These are phyloP conservation scores for Crossaster papposus DNA, from an alignment of 53 echinoderm and acorn worm species.

Conservation along the genomic window DNA sequence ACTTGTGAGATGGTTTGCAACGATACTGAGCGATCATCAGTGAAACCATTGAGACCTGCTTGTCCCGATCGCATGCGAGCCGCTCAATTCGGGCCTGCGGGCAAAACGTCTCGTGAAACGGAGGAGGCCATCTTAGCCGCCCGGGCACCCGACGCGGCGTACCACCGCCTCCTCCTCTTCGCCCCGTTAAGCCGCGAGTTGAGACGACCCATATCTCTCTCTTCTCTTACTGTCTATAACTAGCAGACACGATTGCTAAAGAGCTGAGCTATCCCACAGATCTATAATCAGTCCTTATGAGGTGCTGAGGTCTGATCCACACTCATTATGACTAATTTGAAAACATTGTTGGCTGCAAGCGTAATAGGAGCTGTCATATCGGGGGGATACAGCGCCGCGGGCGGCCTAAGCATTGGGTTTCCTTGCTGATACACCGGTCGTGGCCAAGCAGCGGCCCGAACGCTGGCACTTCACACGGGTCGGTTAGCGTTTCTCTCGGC, in stretches of 20 bases:
- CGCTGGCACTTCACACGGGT: slow-evolving; percentile 61
- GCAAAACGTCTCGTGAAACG: slow-evolving; percentile 60
- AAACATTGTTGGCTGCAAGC: slow-evolving; percentile 62
- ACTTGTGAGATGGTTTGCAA: slow-evolving; percentile 55
- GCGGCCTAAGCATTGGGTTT: slow-evolving; percentile 45
- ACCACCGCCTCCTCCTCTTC: slow-evolving; percentile 38
- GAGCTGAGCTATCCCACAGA: slow-evolving; percentile 53
- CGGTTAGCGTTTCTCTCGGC: slow-evolving; percentile 53
- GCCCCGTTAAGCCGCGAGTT: slow-evolving; percentile 52
- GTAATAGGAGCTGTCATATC: slow-evolving; percentile 67
- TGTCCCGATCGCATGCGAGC: slow-evolving; percentile 51
- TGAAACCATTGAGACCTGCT: slow-evolving; percentile 56
- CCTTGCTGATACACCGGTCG: slow-evolving; percentile 50
- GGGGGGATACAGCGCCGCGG: slow-evolving; percentile 52
- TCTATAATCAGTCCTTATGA: slow-evolving; percentile 63
- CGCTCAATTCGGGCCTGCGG: slow-evolving; percentile 57
- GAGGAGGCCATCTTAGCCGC: slow-evolving; percentile 62
- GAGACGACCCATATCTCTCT: slow-evolving; percentile 38
- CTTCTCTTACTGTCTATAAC: background rate
- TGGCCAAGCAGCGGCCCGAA: slow-evolving; percentile 33
- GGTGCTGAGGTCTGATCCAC: slow-evolving; percentile 67
- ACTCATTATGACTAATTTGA: slow-evolving; percentile 75
- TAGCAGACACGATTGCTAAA: slow-evolving; percentile 42
- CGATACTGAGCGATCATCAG: slow-evolving; percentile 45
- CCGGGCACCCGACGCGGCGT: slow-evolving; percentile 49